Evolutionary conservation across 1,140 invertebrate genomes (phyloP).

Genomic region (Hyles vespertilio): DNA sequence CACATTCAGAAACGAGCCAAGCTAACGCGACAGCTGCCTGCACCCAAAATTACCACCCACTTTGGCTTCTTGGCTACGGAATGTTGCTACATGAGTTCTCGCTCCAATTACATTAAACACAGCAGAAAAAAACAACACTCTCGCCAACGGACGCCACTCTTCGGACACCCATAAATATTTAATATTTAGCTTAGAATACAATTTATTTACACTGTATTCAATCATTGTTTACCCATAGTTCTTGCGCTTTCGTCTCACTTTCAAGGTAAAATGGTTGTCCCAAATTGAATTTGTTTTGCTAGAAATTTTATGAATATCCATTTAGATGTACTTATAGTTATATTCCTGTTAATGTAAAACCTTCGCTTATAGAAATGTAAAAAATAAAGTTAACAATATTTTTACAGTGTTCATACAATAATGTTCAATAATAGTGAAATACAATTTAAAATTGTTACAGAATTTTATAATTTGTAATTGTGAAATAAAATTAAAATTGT

Average conservation of each 20-base stretch:
- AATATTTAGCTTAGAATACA: no score
- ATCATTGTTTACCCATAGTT: slow-evolving; percentile 6
- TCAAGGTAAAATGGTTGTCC: slow-evolving; percentile 52
- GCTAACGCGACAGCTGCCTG: slow-evolving; percentile 43
- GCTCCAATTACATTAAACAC: slow-evolving; percentile 25
- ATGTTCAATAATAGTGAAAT: slow-evolving; percentile 12
- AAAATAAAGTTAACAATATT: slow-evolving; percentile 13
- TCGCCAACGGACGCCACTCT: slow-evolving; percentile 1
- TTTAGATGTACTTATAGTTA: not conserved
- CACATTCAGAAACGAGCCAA: slow-evolving; percentile 49
- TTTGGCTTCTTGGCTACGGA: slow-evolving; percentile 43
- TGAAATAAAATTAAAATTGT: slow-evolving; percentile 3
- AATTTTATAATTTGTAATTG: slow-evolving; percentile 6
- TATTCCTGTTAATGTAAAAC: slow-evolving; percentile 1
- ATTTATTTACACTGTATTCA: no score
- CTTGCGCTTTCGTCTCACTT: slow-evolving; percentile 40
- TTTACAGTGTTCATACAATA: slow-evolving; percentile 29
- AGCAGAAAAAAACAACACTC: not conserved
- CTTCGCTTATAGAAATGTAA: slow-evolving; percentile 2
- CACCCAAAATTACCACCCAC: slow-evolving; percentile 29
- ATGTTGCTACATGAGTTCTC: slow-evolving; percentile 43
- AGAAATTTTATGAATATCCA: slow-evolving; percentile 6
- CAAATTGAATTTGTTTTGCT: slow-evolving; percentile 19
- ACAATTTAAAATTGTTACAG: slow-evolving; percentile 19
- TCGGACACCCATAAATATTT: not conserved